Evolutionary conservation across 2,797 vertebrate genomes (phyloP).

Genomic region (Novumbra hubbsi): DNA sequence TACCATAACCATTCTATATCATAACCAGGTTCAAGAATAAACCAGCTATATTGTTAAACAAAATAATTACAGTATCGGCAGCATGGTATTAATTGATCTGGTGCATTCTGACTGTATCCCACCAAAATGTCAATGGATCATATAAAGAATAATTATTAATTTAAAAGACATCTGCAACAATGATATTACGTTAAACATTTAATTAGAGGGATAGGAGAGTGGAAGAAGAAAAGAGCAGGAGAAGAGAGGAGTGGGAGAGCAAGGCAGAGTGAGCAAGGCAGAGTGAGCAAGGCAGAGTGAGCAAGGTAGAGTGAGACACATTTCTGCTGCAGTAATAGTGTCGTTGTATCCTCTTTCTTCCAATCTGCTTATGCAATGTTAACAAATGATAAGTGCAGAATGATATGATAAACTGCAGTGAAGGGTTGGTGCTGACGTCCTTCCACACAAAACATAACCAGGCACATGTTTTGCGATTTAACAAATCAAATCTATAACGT

Average conservation of each 20-base stretch:
- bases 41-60: slow-evolving; percentile 8
- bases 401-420: neutral
- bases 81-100: slow-evolving; percentile 23
- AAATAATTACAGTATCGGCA: neutral
- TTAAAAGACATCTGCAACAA: neutral
- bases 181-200: neutral
- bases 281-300: neutral
- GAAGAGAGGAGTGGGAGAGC: too few species aligned
- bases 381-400: neutral
- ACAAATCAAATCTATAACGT: slow-evolving; percentile 4
- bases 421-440: neutral
- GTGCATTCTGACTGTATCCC: neutral
- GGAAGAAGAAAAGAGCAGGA: too few species aligned
- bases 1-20: too few species aligned
- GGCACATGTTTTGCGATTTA: neutral
- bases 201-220: neutral
- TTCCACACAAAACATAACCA: neutral
- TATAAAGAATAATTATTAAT: neutral
- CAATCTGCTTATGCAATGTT: too few species aligned
- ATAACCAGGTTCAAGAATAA: neutral
- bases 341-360: too few species aligned
- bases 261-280: neutral
- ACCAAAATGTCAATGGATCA: neutral
- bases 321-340: neutral
- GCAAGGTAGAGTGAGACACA: too few species aligned